These are phyloP conservation scores for Xiphorhynchus erythropygius DNA, from an alignment of 2,797 vertebrate genomes.

Conservation along the genomic window DNA sequence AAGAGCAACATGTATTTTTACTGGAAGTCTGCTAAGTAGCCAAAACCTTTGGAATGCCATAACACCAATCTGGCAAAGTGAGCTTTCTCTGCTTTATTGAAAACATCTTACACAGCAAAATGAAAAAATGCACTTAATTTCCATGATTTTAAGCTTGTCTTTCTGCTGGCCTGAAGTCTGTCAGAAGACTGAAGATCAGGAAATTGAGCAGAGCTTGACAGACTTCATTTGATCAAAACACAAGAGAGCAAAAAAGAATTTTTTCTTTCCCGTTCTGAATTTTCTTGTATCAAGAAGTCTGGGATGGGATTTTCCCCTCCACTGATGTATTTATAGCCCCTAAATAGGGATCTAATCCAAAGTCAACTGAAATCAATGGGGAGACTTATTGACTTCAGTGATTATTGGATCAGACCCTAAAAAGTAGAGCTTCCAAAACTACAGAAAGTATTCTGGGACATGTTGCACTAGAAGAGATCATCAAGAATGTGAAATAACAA, in stretches of 20 bases:
- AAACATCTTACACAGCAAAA: constrained; percentile 76
- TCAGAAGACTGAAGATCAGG: constrained; percentile 53
- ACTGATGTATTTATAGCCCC: constrained; percentile 36
- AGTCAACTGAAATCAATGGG: constrained; percentile 35
- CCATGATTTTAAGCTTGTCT: constrained; percentile 56
- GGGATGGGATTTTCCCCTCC: constrained; percentile 8
- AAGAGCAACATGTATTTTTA: constrained; percentile 74
- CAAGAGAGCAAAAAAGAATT: background rate
- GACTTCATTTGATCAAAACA: constrained; percentile 52
- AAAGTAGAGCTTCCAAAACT: constrained; percentile 23
- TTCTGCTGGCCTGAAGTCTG: constrained; percentile 55
- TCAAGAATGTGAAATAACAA: constrained; percentile 9
- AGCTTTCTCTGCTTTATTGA: constrained; percentile 68
- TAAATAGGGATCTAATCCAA: constrained; percentile 35
- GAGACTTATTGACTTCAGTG: constrained; percentile 26
- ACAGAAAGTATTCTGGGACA: background rate
- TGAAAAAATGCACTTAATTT: constrained; percentile 65
- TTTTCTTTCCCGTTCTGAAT: background rate
- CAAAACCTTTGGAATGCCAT: constrained; percentile 75
- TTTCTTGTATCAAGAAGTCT: background rate
- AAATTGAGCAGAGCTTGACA: background rate
- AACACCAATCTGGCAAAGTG: constrained; percentile 72
- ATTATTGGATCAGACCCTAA: constrained; percentile 11
- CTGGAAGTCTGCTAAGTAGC: constrained; percentile 69
- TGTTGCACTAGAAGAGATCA: background rate